A percentile compares a stretch with the other conserved stretches of the same genome.
These are phyloP conservation scores for Dreissena polymorpha DNA, from an alignment of 1,140 invertebrate species.

Conservation along the genomic window DNA sequence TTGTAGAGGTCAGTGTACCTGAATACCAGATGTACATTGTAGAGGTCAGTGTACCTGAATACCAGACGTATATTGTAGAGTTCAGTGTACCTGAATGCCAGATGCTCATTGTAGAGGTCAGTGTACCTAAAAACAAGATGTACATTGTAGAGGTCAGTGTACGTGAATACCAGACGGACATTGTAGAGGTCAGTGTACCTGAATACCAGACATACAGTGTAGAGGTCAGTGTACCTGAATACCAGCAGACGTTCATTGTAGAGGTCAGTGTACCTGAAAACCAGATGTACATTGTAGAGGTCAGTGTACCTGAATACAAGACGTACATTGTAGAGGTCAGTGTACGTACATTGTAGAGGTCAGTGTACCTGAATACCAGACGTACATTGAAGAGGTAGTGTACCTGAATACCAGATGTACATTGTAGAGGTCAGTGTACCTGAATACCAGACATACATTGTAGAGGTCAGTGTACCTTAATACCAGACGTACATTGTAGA, in stretches of 20 bases:
- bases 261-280: slow-evolving; percentile 69
- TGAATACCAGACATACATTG: too few relatives aligned
- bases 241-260: slow-evolving; percentile 63
- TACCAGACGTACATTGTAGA: slow-evolving; percentile 66
- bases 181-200: slow-evolving; percentile 72
- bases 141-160: too few relatives aligned
- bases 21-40: too few relatives aligned
- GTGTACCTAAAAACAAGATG: too few relatives aligned
- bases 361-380: slow-evolving; percentile 69
- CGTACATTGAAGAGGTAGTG: too few relatives aligned
- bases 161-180: slow-evolving; percentile 61
- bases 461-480: slow-evolving; percentile 47
- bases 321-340: too few relatives aligned
- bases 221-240: neutral
- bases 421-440: slow-evolving; percentile 70
- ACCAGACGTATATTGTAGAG: slow-evolving; percentile 66
- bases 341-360: slow-evolving; percentile 65
- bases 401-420: slow-evolving; percentile 61
- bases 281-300: too few relatives aligned
- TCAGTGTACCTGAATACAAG: neutral
- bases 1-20: slow-evolving; percentile 72
- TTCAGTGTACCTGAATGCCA: slow-evolving; percentile 69
- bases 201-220: too few relatives aligned
- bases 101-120: too few relatives aligned
- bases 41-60: slow-evolving; percentile 39